Base-by-base conservation (phyloP, 2,888 invertebrate genomes). In the Sylvicola cinctus region DNA sequence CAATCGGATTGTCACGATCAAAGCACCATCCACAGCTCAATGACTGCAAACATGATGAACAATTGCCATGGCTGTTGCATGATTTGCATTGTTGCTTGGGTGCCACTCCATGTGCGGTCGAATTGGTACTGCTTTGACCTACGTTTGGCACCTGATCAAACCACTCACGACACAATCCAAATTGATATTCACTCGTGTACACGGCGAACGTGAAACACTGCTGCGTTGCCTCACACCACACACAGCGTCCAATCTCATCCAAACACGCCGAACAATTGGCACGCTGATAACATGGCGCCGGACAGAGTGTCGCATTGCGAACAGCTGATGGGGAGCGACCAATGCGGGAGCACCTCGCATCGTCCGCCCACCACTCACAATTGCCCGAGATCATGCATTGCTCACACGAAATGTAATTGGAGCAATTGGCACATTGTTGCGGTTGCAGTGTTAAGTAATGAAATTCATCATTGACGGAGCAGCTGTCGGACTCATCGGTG, bases 21-120 rank as follows among this genome's bases (percentile, higher is more conserved):
- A 84, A 84, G 52, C 90, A 90, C 93, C 93, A 93, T 6, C 93
- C 93, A 57, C 93, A 93, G 38, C 83, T 81, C 45, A 88, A 66
- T 13, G 80, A 75, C 35, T 74, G 68, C 40, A 91, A 59, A 49
- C 91, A 91, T 4, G 71, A 65, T 1, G 78, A 68, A 49, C 85
- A 85, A 47, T 81, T 78, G 1, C 62, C 59, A 48, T 79, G 75
- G 16, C 73, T 68, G 17, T 70, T 67, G 49, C 87, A 87, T 1
- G 79, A 72, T 49, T 83, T 80, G 51, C 87, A 87, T 49, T 81
- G 76, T 41, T 75, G 74, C 26, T 64, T 55, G 4, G 28, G 28
- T 11, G n/a, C 8, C 11, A 25, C 7, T 25, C 8, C 11, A 25
- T 25, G 12, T 13, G 14, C 5, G 14, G 4, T 4, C 4, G 28